Conservation (phyloP, 1,140 invertebrate genomes). For the Sitobion miscanthi region DNA sequence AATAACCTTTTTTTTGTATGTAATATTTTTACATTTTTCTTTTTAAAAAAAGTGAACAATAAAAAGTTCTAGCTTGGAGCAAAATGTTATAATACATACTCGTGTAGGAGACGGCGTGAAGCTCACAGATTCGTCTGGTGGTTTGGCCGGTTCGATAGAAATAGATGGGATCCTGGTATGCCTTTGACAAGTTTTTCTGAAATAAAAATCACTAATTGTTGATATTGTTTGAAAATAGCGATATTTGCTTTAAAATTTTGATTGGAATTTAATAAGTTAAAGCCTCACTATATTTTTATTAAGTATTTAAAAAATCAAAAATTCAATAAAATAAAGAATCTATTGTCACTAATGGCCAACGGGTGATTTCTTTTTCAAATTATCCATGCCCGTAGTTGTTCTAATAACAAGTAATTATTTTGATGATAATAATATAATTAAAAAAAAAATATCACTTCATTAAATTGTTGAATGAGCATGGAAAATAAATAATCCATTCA, state of each 20-base stretch:
- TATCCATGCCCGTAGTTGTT: background rate
- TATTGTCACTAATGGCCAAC: background rate
- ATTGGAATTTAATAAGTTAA: background rate
- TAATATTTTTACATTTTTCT: background rate
- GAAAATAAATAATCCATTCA: background rate
- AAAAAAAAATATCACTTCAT: background rate
- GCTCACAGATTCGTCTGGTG: background rate
- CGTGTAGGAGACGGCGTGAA: constrained; percentile 23
- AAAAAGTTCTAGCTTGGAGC: background rate
- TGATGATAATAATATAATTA: too few species aligned
- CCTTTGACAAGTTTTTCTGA: constrained; percentile 63
- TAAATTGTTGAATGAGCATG: background rate
- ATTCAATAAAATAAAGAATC: background rate
- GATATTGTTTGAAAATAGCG: background rate
- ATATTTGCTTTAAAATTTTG: background rate
- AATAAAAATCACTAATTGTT: background rate
- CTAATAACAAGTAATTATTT: background rate
- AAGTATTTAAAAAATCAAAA: background rate
- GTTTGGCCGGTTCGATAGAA: constrained; percentile 18
- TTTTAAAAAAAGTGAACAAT: background rate
- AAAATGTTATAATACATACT: constrained; percentile 24
- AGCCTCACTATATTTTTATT: background rate
- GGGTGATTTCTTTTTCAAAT: background rate
- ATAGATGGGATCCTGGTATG: constrained; percentile 56
- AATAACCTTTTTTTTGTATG: background rate